phyloP scores from a whole-genome alignment of 2,797 vertebrate species.

The Babyrousa celebensis region DNA sequence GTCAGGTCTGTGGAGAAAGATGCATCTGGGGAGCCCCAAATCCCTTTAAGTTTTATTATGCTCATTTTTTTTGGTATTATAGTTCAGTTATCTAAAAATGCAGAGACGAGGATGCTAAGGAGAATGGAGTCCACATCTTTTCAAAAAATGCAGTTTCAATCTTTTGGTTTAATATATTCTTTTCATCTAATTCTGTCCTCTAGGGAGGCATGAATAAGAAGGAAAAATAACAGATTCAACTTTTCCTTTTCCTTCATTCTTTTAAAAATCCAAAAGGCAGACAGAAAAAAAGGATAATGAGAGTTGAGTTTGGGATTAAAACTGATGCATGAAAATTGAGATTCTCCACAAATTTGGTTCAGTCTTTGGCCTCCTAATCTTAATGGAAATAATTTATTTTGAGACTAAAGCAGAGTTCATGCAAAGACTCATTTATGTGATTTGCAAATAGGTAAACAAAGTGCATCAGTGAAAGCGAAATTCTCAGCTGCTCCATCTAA shows the following conservation, averaged over 20 bases:
- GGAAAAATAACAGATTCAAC: conserved; percentile 20
- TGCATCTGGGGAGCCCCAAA: neutral
- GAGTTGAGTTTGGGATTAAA: conserved; percentile 17
- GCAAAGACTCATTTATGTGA: conserved; percentile 50
- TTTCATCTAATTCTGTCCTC: conserved; percentile 57
- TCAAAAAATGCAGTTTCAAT: conserved; percentile 54
- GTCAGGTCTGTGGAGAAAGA: neutral
- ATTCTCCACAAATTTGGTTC: conserved; percentile 17
- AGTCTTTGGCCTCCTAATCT: conserved; percentile 20
- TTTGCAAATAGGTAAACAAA: conserved; percentile 50
- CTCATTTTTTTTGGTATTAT: neutral
- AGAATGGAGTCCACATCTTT: conserved; percentile 35
- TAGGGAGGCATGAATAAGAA: conserved; percentile 20
- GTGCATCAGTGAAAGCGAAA: conserved; percentile 45
- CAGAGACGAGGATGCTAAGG: conserved; percentile 35
- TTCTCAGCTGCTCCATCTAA: conserved; percentile 44
- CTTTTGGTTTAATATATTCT: conserved; percentile 5
- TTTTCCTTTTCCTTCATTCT: conserved; percentile 50
- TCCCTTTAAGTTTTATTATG: conserved; percentile 31
- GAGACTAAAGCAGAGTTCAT: conserved; percentile 19
- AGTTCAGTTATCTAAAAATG: conserved; percentile 68
- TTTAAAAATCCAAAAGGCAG: conserved; percentile 55
- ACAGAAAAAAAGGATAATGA: conserved; percentile 22
- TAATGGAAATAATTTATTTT: conserved; percentile 58
- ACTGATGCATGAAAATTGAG: conserved; percentile 27